Conservation (phyloP, 30 jellyfish, hydroid and myxozoan species). For the Rhopilema esculentum region DNA sequence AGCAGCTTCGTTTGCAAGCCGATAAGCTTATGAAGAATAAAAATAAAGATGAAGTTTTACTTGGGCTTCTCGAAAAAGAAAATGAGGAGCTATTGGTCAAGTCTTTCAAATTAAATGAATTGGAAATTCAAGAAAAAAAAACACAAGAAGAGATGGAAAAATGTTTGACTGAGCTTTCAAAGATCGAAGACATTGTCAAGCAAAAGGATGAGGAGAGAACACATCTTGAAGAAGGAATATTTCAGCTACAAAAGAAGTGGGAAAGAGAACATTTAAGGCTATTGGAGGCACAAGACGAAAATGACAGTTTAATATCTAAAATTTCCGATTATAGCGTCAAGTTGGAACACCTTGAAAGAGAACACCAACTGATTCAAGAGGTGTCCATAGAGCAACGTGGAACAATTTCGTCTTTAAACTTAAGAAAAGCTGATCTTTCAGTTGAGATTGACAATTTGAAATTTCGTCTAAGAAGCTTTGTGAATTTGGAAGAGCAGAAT, state of each 20-base stretch:
- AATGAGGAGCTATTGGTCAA: too few relatives aligned
- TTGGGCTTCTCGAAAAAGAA: too few relatives aligned
- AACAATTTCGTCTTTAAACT: background rate
- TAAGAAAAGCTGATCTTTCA: background rate
- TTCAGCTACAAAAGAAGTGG: background rate
- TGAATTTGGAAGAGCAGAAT: background rate
- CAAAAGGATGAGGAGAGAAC: background rate
- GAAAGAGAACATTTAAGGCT: background rate
- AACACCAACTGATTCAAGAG: background rate
- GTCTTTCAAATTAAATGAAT: too few relatives aligned
- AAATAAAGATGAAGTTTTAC: background rate
- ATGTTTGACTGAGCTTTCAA: background rate
- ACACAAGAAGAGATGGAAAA: background rate
- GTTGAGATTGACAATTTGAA: background rate
- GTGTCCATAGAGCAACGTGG: background rate
- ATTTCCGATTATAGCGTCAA: background rate
- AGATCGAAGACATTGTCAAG: background rate
- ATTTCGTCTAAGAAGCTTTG: background rate
- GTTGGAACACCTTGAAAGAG: background rate
- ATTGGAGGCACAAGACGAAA: background rate
- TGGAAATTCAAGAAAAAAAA: too few relatives aligned
- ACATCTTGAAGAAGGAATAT: background rate
- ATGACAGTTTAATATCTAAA: background rate
- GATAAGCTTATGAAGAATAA: background rate
- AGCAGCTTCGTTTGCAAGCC: background rate